phyloP scores from a whole-genome alignment of 37 sponge, comb jelly and placozoan species.

The Cladorhizidae sp. region DNA sequence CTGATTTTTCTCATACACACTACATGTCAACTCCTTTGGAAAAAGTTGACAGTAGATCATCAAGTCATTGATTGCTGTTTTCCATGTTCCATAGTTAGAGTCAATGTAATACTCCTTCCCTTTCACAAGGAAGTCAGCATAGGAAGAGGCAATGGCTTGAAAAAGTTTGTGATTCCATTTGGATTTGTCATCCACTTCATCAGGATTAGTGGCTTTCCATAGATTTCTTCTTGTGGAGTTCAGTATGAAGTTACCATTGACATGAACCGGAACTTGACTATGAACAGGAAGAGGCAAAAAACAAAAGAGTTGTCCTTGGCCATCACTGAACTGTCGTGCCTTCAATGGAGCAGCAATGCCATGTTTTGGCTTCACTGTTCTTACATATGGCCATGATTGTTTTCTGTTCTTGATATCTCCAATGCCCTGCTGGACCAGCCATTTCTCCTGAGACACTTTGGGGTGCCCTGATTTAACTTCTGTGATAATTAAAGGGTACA shows the following conservation, averaged over 20 bases:
- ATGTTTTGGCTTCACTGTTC: conserved; percentile 52
- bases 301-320: conserved; percentile 49
- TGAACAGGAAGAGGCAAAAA: conserved; percentile 71
- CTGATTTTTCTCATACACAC: background rate
- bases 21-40: conserved; percentile 30
- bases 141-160: conserved; percentile 62
- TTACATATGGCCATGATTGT: conserved; percentile 29
- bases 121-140: conserved; percentile 42
- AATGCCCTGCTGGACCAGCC: conserved; percentile 68
- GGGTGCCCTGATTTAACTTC: background rate
- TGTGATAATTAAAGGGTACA: conserved; percentile 18
- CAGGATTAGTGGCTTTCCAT: conserved; percentile 40
- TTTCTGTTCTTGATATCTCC: conserved; percentile 31
- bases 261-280: conserved; percentile 58
- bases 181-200: conserved; percentile 16
- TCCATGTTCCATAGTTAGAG: background rate
- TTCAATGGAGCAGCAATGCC: conserved; percentile 48
- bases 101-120: conserved; percentile 1
- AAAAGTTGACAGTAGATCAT: conserved; percentile 41
- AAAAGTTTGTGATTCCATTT: conserved; percentile 70
- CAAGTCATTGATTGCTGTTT: background rate
- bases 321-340: background rate
- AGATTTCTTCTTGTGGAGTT: conserved; percentile 60
- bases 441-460: conserved; percentile 17
- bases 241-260: conserved; percentile 78